Evolutionary conservation across 2,797 vertebrate species (phyloP).

Genomic region (Lithobates sylvaticus): DNA sequence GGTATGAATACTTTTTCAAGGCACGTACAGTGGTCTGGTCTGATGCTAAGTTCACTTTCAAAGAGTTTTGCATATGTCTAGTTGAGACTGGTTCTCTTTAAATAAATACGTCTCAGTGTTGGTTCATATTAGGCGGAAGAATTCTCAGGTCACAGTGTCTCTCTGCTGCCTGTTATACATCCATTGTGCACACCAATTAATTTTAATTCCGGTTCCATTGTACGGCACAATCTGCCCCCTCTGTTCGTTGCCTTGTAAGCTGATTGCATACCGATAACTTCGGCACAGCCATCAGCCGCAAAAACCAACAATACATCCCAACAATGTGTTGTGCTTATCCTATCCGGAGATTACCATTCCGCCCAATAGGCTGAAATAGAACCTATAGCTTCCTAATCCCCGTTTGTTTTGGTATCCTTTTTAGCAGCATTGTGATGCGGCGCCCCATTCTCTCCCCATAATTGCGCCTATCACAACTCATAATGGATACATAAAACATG

Average conservation of each 20-base stretch:
- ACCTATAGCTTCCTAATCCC: conserved; percentile 69
- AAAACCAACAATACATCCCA: conserved; percentile 22
- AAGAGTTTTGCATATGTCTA: too few species aligned
- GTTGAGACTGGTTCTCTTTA: not conserved
- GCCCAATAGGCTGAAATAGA: conserved; percentile 55
- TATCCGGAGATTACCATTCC: conserved; percentile 21
- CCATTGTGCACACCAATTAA: conserved; percentile 25
- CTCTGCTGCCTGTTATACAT: not conserved
- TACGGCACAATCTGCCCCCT: not conserved
- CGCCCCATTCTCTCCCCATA: conserved; percentile 72
- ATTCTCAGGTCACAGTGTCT: not conserved
- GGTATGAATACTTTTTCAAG: too few species aligned
- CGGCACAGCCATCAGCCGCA: not conserved
- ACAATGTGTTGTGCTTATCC: conserved; percentile 42
- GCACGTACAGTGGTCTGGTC: too few species aligned
- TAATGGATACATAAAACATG: conserved; percentile 68
- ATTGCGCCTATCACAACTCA: conserved; percentile 72
- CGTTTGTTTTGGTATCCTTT: conserved; percentile 67
- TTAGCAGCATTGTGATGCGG: conserved; percentile 71
- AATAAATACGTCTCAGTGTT: not conserved
- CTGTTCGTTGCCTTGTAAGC: not conserved
- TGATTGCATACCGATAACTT: conserved; percentile 9
- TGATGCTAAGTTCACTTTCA: too few species aligned
- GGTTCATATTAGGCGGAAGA: not conserved
- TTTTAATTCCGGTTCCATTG: conserved; percentile 17